Percentiles rank a stretch among this genome's conserved stretches.
These are phyloP conservation scores for Yponomeuta malinellus DNA, from an alignment of 2,888 invertebrate species.

Conservation along the genomic window DNA sequence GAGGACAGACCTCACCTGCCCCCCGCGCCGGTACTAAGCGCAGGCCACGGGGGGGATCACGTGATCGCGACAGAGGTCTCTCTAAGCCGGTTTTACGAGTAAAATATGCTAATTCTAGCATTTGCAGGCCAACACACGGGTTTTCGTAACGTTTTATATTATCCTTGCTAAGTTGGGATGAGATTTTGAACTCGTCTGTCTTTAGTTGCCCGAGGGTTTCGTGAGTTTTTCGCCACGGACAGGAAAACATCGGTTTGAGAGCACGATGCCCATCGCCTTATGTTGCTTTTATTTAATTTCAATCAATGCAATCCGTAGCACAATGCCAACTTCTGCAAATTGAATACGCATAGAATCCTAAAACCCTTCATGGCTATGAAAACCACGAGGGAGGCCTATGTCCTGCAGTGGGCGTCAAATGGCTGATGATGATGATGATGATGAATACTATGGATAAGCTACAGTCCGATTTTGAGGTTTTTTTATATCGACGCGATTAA, in stretches of 20 bases:
- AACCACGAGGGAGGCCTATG: too few relatives aligned
- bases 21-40: not conserved
- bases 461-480: too few relatives aligned
- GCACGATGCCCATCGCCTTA: too few relatives aligned
- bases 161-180: slow-evolving; percentile 7
- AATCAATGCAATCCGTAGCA: too few relatives aligned
- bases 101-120: slow-evolving; percentile 44
- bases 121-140: slow-evolving; percentile 29
- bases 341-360: too few relatives aligned
- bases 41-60: not conserved
- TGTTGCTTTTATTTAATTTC: too few relatives aligned
- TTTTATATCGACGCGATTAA: too few relatives aligned
- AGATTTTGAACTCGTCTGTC: not conserved
- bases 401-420: too few relatives aligned
- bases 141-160: slow-evolving; percentile 11
- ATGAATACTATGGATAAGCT: too few relatives aligned
- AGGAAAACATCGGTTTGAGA: not conserved
- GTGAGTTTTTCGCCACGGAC: not conserved
- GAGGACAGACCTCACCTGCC: not conserved
- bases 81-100: slow-evolving; percentile 31
- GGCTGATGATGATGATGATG: too few relatives aligned
- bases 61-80: slow-evolving; percentile 25
- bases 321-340: too few relatives aligned
- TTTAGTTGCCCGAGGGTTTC: not conserved
- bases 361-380: too few relatives aligned